Evolutionary conservation across 1,140 invertebrate species (phyloP).

Genomic region (Vanessa atalanta): DNA sequence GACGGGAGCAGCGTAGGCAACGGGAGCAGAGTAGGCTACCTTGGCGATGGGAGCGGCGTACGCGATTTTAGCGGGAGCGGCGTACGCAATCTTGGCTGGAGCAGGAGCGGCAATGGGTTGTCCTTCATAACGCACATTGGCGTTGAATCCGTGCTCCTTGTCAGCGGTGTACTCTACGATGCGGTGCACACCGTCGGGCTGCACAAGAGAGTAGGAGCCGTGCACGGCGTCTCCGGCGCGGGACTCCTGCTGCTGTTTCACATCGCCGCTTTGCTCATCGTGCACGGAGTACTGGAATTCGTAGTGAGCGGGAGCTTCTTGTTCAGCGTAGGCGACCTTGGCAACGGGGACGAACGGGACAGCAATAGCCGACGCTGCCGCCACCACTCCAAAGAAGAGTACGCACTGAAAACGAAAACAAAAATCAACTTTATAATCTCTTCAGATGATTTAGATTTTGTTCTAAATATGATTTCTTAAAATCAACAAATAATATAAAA

Average conservation of each 20-base stretch:
- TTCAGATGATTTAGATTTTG: background rate
- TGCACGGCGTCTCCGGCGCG: slow-evolving; percentile 82
- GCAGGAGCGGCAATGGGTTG: slow-evolving; percentile 47
- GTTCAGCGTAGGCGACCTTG: slow-evolving; percentile 63
- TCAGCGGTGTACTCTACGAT: slow-evolving; percentile 83
- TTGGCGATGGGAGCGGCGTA: slow-evolving; percentile 53
- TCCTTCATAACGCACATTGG: slow-evolving; percentile 63
- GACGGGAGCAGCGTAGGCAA: slow-evolving; percentile 46
- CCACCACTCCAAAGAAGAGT: slow-evolving; percentile 56
- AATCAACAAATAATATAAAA: background rate
- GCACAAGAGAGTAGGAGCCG: slow-evolving; percentile 82
- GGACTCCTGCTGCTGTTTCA: slow-evolving; percentile 73
- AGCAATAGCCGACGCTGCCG: slow-evolving; percentile 48
- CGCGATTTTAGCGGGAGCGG: slow-evolving; percentile 41
- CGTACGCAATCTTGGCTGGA: slow-evolving; percentile 52
- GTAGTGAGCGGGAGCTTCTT: slow-evolving; percentile 83
- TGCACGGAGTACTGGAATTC: slow-evolving; percentile 85
- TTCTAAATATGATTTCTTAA: background rate
- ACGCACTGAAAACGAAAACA: slow-evolving; percentile 53
- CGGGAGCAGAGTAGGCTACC: slow-evolving; percentile 48
- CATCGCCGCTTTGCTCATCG: slow-evolving; percentile 80
- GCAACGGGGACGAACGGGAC: slow-evolving; percentile 52
- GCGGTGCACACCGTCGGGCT: slow-evolving; percentile 81
- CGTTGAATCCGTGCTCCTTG: slow-evolving; percentile 64
- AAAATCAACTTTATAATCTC: background rate